Evolutionary conservation across 2,113 vertebrate species (phyloP).

Genomic region (Pachycephala philippinensis): DNA sequence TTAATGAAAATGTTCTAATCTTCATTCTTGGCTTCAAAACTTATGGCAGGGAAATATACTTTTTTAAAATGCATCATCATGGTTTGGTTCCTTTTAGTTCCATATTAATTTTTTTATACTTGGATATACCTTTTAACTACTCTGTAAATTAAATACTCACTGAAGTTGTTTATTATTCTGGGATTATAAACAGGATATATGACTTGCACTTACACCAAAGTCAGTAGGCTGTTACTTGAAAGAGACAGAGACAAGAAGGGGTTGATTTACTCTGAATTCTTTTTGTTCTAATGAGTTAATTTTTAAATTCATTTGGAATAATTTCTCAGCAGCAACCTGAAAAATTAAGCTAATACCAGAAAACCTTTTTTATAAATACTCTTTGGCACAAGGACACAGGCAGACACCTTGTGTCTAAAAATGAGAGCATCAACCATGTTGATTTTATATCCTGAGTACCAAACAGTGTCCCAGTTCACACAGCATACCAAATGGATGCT

Average conservation of each 20-base stretch:
- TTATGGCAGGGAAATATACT: background rate
- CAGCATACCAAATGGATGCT: background rate
- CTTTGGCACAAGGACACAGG: background rate
- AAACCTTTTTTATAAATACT: rapidly evolving
- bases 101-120: background rate
- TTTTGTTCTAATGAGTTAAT: background rate
- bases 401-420: background rate
- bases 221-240: background rate
- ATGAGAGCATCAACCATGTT: background rate
- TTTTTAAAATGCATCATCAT: background rate
- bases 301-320: background rate
- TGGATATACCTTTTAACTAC: background rate
- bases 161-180: background rate
- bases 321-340: background rate
- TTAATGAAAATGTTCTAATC: background rate
- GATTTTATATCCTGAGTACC: background rate
- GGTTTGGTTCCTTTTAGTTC: background rate
- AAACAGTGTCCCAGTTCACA: background rate
- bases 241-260: background rate
- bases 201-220: background rate
- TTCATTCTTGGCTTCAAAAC: background rate
- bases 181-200: background rate
- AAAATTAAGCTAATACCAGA: background rate
- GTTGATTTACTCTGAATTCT: background rate
- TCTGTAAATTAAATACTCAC: background rate